Conservation (phyloP, 2,113 vertebrate genomes). For the Myanophis thanlyinensis region DNA sequence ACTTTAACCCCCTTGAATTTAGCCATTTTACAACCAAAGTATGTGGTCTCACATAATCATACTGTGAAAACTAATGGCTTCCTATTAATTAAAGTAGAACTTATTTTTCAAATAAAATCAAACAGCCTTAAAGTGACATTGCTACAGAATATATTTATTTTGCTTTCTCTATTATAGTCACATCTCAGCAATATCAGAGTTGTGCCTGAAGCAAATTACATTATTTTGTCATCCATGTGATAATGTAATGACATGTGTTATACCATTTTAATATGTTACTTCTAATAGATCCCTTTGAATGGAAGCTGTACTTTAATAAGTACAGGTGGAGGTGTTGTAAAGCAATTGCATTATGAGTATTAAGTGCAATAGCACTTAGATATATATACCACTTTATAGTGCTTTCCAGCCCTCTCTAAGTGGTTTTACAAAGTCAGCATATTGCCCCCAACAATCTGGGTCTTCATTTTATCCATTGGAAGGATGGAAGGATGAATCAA, state of each 20-base stretch:
- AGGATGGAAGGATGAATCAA: no score
- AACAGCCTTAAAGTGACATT: not conserved
- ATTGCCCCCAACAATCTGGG: no score
- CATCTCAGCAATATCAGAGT: not conserved
- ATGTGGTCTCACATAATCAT: not conserved
- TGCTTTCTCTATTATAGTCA: not conserved
- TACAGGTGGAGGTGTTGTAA: not conserved
- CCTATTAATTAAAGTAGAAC: constrained; percentile 8
- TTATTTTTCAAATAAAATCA: not conserved
- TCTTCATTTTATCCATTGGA: no score
- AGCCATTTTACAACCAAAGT: not conserved
- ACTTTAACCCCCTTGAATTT: not conserved
- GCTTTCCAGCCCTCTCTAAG: no score
- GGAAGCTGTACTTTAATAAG: not conserved
- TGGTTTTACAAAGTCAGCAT: no score
- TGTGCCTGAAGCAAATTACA: not conserved
- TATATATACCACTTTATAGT: no score
- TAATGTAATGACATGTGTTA: not conserved
- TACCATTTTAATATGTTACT: not conserved
- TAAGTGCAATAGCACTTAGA: no score
- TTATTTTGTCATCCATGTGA: not conserved
- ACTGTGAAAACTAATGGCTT: not conserved
- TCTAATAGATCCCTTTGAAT: not conserved
- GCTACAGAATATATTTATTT: not conserved
- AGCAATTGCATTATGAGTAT: not conserved